Base-by-base conservation (phyloP, 2,113 vertebrate species). In the Pseudorhombus dupliciocellatus region DNA sequence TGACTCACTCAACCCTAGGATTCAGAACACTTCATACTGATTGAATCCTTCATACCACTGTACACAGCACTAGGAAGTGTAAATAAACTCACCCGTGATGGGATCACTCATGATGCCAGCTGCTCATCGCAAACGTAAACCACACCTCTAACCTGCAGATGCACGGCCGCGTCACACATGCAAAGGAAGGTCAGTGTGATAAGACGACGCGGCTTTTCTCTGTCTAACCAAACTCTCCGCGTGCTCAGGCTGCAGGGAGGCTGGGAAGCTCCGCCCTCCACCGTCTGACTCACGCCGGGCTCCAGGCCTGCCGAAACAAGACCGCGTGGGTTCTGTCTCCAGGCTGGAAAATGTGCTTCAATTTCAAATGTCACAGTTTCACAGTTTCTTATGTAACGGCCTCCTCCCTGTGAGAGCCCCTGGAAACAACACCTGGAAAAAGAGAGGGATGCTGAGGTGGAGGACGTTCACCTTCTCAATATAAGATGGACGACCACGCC, bases 241-340 rank as follows among this genome's bases (percentile, higher is more conserved):
- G 34, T 46, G 28, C 0, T 1, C n/a, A 72, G 67, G 66, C 81
- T 88, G 74, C 61, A 67, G 80, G 54, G 48, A 2, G n/a, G 61
- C 84, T 81, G 88, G 79, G 82, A 61, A 73, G 61, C 40, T 48
- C n/a, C 4, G 2, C 18, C 56, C 54, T 50, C 52, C n/a, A 2
- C 63, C 51, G 21, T 15, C 42, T 48, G 42, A 79, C 48, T 62
- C 59, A 34, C 26, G 7, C 51, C 30, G 48, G n/a, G 34, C 51
- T 37, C n/a, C 34, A 59, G 61, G 26, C 88, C 66, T 89, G 88
- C 66, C 78, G 62, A 50, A 70, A 85, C 88, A 82, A 10, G 76
- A 84, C 54, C 34, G 34, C 34, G 9, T 10, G 34, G 34, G 0
- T 37, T 28, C 26, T 2, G 2, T 37, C 34, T 37, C 3, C 34